phyloP scores from a whole-genome alignment of 2,797 vertebrate genomes.

The Avahi laniger region DNA sequence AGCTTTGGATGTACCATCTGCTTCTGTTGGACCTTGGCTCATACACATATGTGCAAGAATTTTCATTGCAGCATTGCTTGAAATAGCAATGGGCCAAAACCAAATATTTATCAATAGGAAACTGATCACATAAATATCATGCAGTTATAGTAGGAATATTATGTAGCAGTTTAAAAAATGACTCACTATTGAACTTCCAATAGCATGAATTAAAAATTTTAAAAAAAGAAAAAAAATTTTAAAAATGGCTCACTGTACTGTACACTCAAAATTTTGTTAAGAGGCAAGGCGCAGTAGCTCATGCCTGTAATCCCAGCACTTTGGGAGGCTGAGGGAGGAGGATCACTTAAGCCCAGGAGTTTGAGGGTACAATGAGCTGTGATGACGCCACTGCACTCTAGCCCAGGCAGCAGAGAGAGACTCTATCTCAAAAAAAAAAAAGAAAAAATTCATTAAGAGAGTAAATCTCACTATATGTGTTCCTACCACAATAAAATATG shows the following conservation, averaged over 20 bases:
- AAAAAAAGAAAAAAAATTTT: background rate
- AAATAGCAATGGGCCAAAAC: constrained; percentile 25
- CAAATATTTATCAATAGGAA: background rate
- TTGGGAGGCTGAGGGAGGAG: background rate
- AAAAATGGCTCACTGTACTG: background rate
- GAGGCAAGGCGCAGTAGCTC: background rate
- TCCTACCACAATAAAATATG: background rate
- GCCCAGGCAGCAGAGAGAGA: background rate
- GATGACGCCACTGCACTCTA: background rate
- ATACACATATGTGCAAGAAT: background rate
- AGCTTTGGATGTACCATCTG: constrained; percentile 26
- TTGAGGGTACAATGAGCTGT: background rate
- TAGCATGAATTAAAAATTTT: background rate
- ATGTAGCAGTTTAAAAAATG: constrained; percentile 22
- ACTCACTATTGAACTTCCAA: background rate
- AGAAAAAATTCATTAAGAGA: background rate
- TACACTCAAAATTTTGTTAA: background rate
- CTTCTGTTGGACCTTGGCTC: constrained; percentile 31
- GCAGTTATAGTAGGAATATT: background rate
- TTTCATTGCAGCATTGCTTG: constrained; percentile 25
- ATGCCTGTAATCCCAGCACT: too few species aligned
- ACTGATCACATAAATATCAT: constrained; percentile 15
- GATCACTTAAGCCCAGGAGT: background rate
- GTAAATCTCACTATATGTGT: background rate
- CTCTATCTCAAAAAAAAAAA: background rate